Percentiles rank a stretch among this genome's conserved stretches.
phyloP scores from a whole-genome alignment of 2,797 vertebrate genomes.

The Typhlichthys eigenmanni region DNA sequence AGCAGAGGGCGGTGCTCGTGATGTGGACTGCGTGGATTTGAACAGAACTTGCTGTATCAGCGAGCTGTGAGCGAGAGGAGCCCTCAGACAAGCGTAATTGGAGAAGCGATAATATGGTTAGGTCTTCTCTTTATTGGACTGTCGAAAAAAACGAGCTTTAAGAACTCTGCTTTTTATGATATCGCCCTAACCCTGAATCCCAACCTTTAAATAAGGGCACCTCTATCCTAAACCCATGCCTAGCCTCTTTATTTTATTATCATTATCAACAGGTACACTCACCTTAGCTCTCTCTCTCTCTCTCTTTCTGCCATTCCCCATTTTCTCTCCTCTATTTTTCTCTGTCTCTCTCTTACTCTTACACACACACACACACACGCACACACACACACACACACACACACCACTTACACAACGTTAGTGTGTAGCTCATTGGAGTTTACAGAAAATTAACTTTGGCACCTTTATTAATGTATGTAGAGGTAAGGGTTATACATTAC shows the following conservation, averaged over 20 bases:
- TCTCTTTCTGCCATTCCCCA: background rate
- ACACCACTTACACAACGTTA: conserved; percentile 6
- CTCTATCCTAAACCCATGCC: conserved; percentile 38
- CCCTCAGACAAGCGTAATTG: conserved; percentile 12
- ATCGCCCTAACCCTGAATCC: conserved; percentile 60
- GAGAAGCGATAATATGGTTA: conserved; percentile 20
- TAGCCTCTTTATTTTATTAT: conserved; percentile 18
- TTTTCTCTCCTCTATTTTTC: background rate
- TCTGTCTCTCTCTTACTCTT: background rate
- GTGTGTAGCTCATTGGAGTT: conserved; percentile 56
- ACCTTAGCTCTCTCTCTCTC: conserved; percentile 14
- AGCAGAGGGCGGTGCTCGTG: conserved; percentile 53
- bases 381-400: conserved; percentile 2
- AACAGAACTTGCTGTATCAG: conserved; percentile 57
- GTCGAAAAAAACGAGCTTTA: conserved; percentile 55
- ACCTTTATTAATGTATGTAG: conserved; percentile 61
- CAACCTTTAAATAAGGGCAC: conserved; percentile 58
- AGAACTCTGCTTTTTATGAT: conserved; percentile 57
- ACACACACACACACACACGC: conserved; percentile 14
- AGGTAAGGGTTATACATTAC: conserved; percentile 59
- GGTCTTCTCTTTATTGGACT: conserved; percentile 20
- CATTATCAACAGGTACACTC: conserved; percentile 24
- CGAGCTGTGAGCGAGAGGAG: conserved; percentile 38
- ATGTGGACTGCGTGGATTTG: conserved; percentile 31
- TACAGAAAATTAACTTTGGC: conserved; percentile 68